These are phyloP conservation scores for Nestor notabilis DNA, from an alignment of 2,113 vertebrate species.

Conservation along the genomic window DNA sequence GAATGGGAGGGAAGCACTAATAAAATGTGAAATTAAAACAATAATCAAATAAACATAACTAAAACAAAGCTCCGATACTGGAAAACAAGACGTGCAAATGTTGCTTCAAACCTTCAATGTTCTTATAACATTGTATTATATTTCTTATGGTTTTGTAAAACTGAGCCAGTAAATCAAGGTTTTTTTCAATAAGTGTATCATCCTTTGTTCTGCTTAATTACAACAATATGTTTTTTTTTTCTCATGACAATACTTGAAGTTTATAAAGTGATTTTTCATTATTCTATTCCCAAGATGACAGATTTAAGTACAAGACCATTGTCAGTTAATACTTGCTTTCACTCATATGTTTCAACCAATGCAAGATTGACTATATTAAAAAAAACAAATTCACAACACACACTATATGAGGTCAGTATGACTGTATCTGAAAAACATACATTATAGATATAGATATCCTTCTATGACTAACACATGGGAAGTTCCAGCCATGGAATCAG, in stretches of 20 bases:
- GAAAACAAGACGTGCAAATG: not conserved
- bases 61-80: not conserved
- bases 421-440: not conserved
- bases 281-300: not conserved
- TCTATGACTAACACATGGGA: too few relatives aligned
- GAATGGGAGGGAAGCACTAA: not conserved
- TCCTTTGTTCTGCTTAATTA: not conserved
- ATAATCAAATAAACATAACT: not conserved
- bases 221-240: not conserved
- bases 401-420: not conserved
- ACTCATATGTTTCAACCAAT: not conserved
- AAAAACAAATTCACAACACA: not conserved
- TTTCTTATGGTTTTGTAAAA: not conserved
- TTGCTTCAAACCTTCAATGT: not conserved
- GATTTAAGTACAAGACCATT: not conserved
- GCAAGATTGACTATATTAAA: not conserved
- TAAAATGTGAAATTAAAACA: not conserved
- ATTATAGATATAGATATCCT: not conserved
- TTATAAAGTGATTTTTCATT: conserved; percentile 1
- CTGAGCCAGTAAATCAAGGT: not conserved
- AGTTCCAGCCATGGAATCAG: not conserved
- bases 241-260: not conserved
- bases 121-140: not conserved
- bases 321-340: not conserved
- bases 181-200: not conserved